phyloP scores from a whole-genome alignment of 1,140 invertebrate genomes.

The Aphelenchoides fujianensis region DNA sequence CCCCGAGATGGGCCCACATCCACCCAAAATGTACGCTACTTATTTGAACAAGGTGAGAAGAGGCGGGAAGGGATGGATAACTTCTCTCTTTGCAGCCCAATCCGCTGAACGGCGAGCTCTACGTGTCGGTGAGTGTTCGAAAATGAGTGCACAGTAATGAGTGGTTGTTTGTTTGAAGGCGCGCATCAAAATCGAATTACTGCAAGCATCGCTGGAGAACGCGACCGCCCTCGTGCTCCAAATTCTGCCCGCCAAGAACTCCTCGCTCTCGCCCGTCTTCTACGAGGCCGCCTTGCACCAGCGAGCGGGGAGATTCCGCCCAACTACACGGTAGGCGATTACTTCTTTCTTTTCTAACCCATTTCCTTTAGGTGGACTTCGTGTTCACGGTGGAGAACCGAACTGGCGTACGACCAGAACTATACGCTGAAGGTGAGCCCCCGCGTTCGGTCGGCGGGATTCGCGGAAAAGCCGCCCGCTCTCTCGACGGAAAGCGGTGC shows the following conservation, averaged over 20 bases:
- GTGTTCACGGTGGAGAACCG: not conserved
- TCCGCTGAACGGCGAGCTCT: not conserved
- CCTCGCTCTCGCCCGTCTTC: not conserved
- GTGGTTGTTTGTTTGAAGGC: not conserved
- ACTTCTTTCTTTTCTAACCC: not conserved
- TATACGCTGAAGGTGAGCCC: not conserved
- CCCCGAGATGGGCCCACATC: not conserved
- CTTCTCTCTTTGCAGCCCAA: too few species aligned
- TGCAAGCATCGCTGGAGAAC: not conserved
- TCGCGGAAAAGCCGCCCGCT: not conserved
- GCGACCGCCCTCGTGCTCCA: not conserved
- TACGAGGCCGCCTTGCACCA: not conserved
- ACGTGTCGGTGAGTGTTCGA: not conserved
- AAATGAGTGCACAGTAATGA: not conserved
- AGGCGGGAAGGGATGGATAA: too few species aligned
- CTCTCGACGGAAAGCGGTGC: not conserved
- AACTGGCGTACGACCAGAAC: not conserved
- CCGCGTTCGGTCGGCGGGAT: not conserved
- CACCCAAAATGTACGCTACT: not conserved
- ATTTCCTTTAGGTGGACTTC: slow-evolving; percentile 1
- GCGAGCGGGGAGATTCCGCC: not conserved
- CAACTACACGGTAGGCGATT: not conserved
- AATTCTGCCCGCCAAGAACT: not conserved
- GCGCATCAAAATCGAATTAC: slow-evolving; percentile 1
- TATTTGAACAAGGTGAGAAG: not conserved